These are phyloP conservation scores for Mycalesis mineus DNA, from an alignment of 2,888 invertebrate genomes.

Conservation along the genomic window DNA sequence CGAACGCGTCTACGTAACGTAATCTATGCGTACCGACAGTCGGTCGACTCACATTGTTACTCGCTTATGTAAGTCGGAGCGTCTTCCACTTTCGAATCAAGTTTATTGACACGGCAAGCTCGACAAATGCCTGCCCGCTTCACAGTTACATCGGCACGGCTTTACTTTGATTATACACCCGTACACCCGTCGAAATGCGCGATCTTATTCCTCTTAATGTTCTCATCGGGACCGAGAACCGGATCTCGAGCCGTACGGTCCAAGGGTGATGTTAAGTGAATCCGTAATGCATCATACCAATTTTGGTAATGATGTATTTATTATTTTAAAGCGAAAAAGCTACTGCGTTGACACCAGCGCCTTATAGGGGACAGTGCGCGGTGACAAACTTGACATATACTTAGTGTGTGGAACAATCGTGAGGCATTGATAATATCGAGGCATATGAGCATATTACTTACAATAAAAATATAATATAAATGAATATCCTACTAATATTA, in stretches of 20 bases:
- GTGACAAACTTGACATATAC: slow-evolving; percentile 19
- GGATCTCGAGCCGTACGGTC: slow-evolving; percentile 32
- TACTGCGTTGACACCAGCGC: slow-evolving; percentile 28
- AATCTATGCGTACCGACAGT: slow-evolving; percentile 36
- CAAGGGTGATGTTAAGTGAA: slow-evolving; percentile 36
- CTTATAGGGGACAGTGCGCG: slow-evolving; percentile 25
- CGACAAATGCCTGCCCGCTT: slow-evolving; percentile 65
- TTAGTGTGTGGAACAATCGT: slow-evolving; percentile 5
- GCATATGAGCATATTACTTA: slow-evolving; percentile 1
- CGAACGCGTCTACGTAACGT: slow-evolving; percentile 25
- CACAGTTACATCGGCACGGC: slow-evolving; percentile 70
- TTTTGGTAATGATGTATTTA: slow-evolving; percentile 34
- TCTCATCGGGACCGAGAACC: slow-evolving; percentile 41
- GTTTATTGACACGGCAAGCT: slow-evolving; percentile 77
- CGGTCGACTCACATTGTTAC: slow-evolving; percentile 63
- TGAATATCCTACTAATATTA: too few relatives aligned
- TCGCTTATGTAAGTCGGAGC: slow-evolving; percentile 75
- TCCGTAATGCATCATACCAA: slow-evolving; percentile 32
- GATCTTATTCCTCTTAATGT: slow-evolving; percentile 46
- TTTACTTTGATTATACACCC: slow-evolving; percentile 59
- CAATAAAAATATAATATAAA: too few relatives aligned
- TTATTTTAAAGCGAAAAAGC: slow-evolving; percentile 32
- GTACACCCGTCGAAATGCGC: slow-evolving; percentile 42
- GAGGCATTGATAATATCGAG: not conserved
- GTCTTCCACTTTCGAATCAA: slow-evolving; percentile 79